Percentiles rank a stretch among this genome's conserved stretches.
These are phyloP conservation scores for Lepus timidus DNA, from an alignment of 2,113 vertebrate species.

Conservation along the genomic window DNA sequence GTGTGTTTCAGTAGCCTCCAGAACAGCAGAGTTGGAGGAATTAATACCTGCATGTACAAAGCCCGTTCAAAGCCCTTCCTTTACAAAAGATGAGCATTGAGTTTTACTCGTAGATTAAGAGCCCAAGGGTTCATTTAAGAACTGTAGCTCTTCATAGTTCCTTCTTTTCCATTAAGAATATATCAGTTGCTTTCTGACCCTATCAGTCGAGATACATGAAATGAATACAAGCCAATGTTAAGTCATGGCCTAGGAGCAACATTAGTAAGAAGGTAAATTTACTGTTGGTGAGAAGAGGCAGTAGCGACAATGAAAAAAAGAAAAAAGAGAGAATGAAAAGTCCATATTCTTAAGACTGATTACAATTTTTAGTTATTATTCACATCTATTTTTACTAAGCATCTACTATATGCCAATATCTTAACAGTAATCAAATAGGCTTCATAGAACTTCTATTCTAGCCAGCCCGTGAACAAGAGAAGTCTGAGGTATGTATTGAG, in stretches of 20 bases:
- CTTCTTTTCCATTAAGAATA: constrained; percentile 44
- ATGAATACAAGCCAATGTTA: constrained; percentile 52
- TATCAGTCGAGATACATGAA: constrained; percentile 33
- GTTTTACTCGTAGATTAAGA: neutral
- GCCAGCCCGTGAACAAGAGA: neutral
- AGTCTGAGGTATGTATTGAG: neutral
- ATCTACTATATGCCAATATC: neutral
- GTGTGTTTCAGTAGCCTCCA: neutral
- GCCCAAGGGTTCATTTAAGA: constrained; percentile 22
- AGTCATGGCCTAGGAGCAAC: constrained; percentile 40
- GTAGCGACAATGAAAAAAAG: neutral
- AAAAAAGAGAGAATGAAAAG: constrained; percentile 59
- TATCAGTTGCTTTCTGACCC: constrained; percentile 52
- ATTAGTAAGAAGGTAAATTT: constrained; percentile 54
- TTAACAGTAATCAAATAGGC: neutral
- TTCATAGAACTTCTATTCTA: neutral
- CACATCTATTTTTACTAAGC: constrained; percentile 43
- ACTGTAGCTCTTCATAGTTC: neutral
- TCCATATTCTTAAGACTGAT: neutral
- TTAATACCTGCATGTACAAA: neutral
- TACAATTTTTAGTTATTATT: constrained; percentile 17
- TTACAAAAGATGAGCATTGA: neutral
- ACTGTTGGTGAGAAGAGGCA: neutral
- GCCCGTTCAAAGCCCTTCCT: neutral
- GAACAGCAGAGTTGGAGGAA: neutral